Evolutionary conservation across 1,140 invertebrate genomes (phyloP), one percentile per base, ranked within the genome.

Genomic region (Leptoteleia sp.): DNA sequence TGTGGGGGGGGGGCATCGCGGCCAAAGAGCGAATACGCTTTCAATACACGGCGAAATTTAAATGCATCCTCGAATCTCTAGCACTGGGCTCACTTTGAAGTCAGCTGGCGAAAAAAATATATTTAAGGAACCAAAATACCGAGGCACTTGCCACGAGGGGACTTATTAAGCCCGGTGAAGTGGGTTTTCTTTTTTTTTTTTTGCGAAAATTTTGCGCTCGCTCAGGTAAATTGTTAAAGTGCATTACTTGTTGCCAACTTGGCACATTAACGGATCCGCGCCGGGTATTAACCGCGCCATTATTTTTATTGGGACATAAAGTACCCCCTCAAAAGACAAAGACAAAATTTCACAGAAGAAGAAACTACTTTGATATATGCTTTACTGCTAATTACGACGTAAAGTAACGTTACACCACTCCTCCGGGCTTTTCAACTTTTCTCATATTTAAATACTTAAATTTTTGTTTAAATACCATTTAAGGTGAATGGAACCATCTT

Each of bases 171-270:
- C 35, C 27, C 40, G 13, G 17, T 50, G 3, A 35, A 67, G 43
- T 27, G 47, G n/a, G n/a, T n/a, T n/a, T n/a, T n/a, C n/a, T n/a
- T n/a, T n/a, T n/a, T n/a, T n/a, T 47, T 40, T 61, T 22, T 68
- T 61, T 50, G 27, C 16, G n/a, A 50, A 57, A 61, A 43, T 61
- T 71, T 61, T 9, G 37, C n/a, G 43, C 9, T 25, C 42, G 7
- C 52, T 43, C 35, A 52, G 19, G 37, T 27, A 43, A 59, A 71
- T 43, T 45, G 12, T 71, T 40, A 71, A 61, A 62, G 68, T 62
- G 31, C 25, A n/a, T 48, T 50, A 62, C 17, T 71, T 19, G 40
- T 57, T 48, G 37, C 52, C 27, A 25, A 45, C 17, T 55, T 50
- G 50, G 45, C 35, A 52, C 68, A 54, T 45, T 72, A 40, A 31